A percentile compares a stretch with the other conserved stretches of the same genome.
These are phyloP conservation scores for Gnatocerus cornutus DNA, from an alignment of 2,888 invertebrate species.

Conservation along the genomic window DNA sequence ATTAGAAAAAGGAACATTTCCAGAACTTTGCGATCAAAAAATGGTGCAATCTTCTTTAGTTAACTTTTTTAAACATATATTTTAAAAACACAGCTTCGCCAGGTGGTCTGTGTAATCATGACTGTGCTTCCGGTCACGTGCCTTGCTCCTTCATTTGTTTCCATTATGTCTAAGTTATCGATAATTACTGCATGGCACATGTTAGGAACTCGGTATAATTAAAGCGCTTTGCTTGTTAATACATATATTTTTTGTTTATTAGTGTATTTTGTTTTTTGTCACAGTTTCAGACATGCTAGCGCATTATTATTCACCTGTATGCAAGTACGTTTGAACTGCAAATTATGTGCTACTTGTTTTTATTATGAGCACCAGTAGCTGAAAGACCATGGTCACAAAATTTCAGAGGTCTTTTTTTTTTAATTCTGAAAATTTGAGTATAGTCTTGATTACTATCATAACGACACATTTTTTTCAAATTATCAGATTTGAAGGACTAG, in stretches of 20 bases:
- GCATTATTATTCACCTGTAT: too few relatives aligned
- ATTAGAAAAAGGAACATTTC: too few relatives aligned
- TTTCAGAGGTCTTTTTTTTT: too few relatives aligned
- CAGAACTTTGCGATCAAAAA: background rate
- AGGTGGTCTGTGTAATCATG: constrained; percentile 54
- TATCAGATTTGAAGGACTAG: too few relatives aligned
- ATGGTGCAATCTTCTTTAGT: background rate
- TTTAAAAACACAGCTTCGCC: constrained; percentile 40
- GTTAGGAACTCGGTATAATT: constrained; percentile 24
- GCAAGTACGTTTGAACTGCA: too few relatives aligned
- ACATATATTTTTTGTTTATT: too few relatives aligned
- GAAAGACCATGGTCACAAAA: too few relatives aligned
- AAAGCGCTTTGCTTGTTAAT: constrained; percentile 14
- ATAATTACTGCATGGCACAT: constrained; percentile 39
- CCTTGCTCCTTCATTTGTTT: constrained; percentile 51
- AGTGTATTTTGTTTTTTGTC: background rate
- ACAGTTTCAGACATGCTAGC: background rate
- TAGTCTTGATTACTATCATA: too few relatives aligned
- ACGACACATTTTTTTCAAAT: too few relatives aligned
- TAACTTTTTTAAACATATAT: constrained; percentile 13
- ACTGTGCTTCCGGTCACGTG: constrained; percentile 56
- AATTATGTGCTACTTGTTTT: too few relatives aligned
- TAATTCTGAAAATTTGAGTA: too few relatives aligned
- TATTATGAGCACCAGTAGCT: too few relatives aligned
- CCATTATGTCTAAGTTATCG: constrained; percentile 49